Percentiles rank a stretch among this genome's conserved stretches.
These are phyloP conservation scores for Boulengeromyrus knoepffleri DNA, from an alignment of 2,113 vertebrate species.

Conservation along the genomic window DNA sequence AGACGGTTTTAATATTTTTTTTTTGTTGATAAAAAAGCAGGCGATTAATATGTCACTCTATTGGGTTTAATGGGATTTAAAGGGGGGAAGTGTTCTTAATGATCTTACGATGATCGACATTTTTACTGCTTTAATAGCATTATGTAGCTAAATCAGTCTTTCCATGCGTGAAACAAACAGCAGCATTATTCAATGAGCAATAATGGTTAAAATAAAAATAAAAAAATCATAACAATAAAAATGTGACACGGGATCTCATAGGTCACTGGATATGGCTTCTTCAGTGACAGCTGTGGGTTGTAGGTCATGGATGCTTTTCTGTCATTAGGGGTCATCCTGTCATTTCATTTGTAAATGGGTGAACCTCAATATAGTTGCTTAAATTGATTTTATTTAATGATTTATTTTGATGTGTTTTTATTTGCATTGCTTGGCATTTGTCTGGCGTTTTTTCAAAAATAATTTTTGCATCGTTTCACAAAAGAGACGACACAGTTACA, in stretches of 20 bases:
- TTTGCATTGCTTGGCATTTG: background rate
- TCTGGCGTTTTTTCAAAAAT: background rate
- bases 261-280: background rate
- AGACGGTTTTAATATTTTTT: background rate
- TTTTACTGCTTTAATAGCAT: conserved; percentile 17
- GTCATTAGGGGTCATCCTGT: background rate
- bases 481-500: background rate
- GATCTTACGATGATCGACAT: background rate
- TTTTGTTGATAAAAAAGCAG: background rate
- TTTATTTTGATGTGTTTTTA: background rate
- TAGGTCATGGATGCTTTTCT: background rate
- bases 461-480: background rate
- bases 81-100: background rate
- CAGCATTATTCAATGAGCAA: conserved; percentile 58
- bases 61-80: background rate
- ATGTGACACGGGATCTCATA: background rate
- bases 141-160: conserved; percentile 20
- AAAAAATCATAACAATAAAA: conserved; percentile 24
- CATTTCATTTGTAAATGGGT: background rate
- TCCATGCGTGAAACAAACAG: background rate
- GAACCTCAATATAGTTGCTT: background rate
- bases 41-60: background rate
- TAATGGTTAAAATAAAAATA: conserved; percentile 39
- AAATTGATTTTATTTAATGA: background rate
- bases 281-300: background rate